Base-by-base conservation (phyloP, 2,113 vertebrate species). In the Sapayoa aenigma region DNA sequence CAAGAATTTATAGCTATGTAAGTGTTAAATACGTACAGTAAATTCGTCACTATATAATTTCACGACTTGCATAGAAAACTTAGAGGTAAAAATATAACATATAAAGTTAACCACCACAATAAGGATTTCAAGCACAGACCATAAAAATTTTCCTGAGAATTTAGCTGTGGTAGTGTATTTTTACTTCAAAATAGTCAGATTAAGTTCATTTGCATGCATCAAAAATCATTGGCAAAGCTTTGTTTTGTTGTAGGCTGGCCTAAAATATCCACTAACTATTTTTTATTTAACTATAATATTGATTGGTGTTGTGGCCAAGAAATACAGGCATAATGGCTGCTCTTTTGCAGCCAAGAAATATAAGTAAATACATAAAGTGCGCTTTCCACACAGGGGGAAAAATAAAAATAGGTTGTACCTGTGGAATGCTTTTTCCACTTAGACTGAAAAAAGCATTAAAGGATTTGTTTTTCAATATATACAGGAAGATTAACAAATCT, bases 341-440 rank as follows among this genome's bases (percentile, higher is more conserved):
- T 42, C 10, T 59, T 93, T 46, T 20, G 5, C 15, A 66, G 49
- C 3, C 37, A 74, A 83, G 47, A 87, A 92, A 84, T 25, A 35
- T 0, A 92, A 91, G 21, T 7, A 85, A 83, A 33, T 30, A 59
- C 7, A 55, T 14, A 52, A 71, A 73, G 53, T 15, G 8, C 0
- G 0, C 63, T 68, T 58, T 18, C 31, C 39, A 14, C 35, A 16
- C 23, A 21, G 0, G 5, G 35, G 14, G 17, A 4, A 5, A 2
- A 58, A 46, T 14, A 52, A 58, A 58, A 60, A 55, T 12, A 50
- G 1, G 1, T 37, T 87, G 12, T 24, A 39, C 22, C 2, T 31
- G 21, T 37, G 21, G 10, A 75, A 79, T 27, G 25, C 12, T 93
- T 82, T 53, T 92, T 82, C 15, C 62, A 80, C 9, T 62, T 58